Base-by-base conservation (phyloP, 2,797 vertebrate genomes). In the Fistularia tabacaria region DNA sequence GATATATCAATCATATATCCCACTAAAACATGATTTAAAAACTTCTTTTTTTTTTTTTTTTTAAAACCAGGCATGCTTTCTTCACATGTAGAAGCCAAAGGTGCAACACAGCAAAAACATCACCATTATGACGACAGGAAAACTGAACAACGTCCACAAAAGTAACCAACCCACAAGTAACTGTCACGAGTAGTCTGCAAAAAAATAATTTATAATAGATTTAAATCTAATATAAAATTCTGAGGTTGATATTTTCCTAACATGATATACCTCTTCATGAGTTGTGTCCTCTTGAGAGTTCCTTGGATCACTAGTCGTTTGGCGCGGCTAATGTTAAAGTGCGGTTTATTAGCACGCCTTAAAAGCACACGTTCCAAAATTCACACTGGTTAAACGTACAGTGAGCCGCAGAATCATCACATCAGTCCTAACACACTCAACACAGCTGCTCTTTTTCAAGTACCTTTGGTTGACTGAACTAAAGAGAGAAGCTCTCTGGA, bases 311-410 rank as follows among this genome's bases (percentile, higher is more conserved):
- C 42, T 68, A 46, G 47, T 62, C 36, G 61, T 51, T 44, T 2
- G 53, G 38, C 73, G 61, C 62, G 57, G 48, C 36, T 59, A 42
- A 53, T 3, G 2, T 2, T 25, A 40, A 64, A 59, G 41, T 64
- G 51, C 10, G 42, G 36, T 38, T 50, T 59, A 7, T 75, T 41
- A 49, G 6, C 57, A 46, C 47, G 44, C 39, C 8, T 8, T 10
- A 40, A 37, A 54, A 45, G 49, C 9, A 57, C 13, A n/a, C 46
- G 8, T 36, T 48, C 76, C 49, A 59, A 79, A 72, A 74, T 76
- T 69, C 66, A 81, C 65, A 83, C 67, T 50, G 75, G 77, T 87
- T 87, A 83, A 85, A 77, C 10, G 57, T 55, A 63, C 46, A 70
- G 63, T 47, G 36, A 73, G 62, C 61, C 62, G 48, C 63, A 76